phyloP scores from a whole-genome alignment of 2,888 invertebrate species.

The Diplazon laetatorius region DNA sequence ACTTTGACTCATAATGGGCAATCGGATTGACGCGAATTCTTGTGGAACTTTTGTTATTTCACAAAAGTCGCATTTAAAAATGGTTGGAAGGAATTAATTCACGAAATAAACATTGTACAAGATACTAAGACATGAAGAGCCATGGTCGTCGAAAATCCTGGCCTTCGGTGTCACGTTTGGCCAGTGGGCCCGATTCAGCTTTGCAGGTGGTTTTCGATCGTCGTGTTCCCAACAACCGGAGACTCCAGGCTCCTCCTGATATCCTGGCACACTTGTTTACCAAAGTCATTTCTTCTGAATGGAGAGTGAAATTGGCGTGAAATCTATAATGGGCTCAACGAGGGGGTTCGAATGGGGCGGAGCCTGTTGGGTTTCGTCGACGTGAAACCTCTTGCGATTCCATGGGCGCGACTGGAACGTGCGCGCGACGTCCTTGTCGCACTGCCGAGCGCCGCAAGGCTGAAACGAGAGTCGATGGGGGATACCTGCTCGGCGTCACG shows the following conservation, averaged over 20 bases:
- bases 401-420: neutral
- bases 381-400: slow-evolving; percentile 23
- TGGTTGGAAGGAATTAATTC: no score
- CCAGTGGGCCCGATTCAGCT: no score
- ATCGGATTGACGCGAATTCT: no score
- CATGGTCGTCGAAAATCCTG: no score
- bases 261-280: slow-evolving; percentile 70
- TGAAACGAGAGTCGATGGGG: slow-evolving; percentile 12
- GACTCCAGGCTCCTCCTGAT: slow-evolving; percentile 60
- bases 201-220: slow-evolving; percentile 9
- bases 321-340: slow-evolving; percentile 57
- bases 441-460: slow-evolving; percentile 28
- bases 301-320: slow-evolving; percentile 66
- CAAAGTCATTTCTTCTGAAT: slow-evolving; percentile 70
- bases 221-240: slow-evolving; percentile 7
- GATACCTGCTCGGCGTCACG: slow-evolving; percentile 47
- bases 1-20: no score
- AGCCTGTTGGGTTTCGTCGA: no score
- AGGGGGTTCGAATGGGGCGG: neutral
- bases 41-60: no score
- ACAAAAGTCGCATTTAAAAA: no score
- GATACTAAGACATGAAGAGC: no score
- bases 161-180: no score
- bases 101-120: no score
- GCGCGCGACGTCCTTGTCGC: slow-evolving; percentile 25